These are phyloP conservation scores for Neuroterus valhalla DNA, from an alignment of 1,140 invertebrate species.

Conservation along the genomic window DNA sequence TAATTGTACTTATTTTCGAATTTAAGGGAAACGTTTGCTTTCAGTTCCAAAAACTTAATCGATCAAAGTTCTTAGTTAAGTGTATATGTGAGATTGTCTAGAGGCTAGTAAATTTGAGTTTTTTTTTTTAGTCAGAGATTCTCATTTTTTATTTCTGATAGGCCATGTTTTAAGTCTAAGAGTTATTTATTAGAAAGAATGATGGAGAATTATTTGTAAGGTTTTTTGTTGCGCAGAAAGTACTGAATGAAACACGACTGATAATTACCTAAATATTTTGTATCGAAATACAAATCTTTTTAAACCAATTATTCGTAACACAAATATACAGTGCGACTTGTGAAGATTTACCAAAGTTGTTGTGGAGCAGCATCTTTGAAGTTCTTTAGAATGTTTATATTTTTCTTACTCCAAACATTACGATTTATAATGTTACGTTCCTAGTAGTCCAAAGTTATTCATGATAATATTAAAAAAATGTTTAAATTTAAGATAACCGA, in stretches of 20 bases:
- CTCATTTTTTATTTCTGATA: conserved; percentile 29
- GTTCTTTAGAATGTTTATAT: conserved; percentile 28
- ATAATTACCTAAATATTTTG: conserved; percentile 3
- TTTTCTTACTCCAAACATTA: conserved; percentile 29
- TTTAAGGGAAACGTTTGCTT: background rate
- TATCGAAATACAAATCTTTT: conserved; percentile 16
- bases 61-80: conserved; percentile 18
- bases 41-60: conserved; percentile 28
- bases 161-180: conserved; percentile 31
- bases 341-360: conserved; percentile 20
- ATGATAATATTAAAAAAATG: conserved; percentile 5
- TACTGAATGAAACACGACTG: conserved; percentile 14
- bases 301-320: conserved; percentile 2
- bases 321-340: conserved; percentile 4
- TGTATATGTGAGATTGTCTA: background rate
- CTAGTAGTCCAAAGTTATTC: conserved; percentile 31
- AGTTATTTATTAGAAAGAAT: conserved; percentile 16
- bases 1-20: conserved; percentile 22
- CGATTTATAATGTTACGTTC: conserved; percentile 19
- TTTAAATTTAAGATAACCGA: conserved; percentile 1
- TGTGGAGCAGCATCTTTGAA: conserved; percentile 13
- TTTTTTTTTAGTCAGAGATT: conserved; percentile 7
- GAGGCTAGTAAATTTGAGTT: conserved; percentile 27
- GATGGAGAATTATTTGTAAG: conserved; percentile 36
- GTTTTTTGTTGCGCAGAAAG: conserved; percentile 35